Evolutionary conservation across 1,140 invertebrate genomes (phyloP).

Genomic region (Neodiprion pinetum): DNA sequence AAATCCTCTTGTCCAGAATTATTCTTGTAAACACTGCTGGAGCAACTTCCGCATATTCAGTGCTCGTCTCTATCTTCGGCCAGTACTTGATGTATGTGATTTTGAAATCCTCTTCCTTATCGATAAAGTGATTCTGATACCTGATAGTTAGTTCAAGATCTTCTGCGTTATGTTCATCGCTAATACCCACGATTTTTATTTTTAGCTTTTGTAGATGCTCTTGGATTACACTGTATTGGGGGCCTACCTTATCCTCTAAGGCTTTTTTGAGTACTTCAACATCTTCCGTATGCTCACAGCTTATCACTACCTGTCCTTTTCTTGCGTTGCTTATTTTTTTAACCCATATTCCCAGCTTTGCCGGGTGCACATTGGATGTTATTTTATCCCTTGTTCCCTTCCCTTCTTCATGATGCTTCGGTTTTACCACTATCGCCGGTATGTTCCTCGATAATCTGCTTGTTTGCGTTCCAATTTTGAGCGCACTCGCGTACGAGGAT

Average conservation of each 20-base stretch:
- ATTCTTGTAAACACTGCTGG: neutral
- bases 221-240: constrained; percentile 8
- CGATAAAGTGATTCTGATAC: neutral
- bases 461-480: neutral
- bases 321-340: neutral
- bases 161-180: neutral
- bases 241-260: constrained; percentile 4
- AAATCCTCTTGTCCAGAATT: neutral
- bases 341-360: neutral
- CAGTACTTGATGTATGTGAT: constrained; percentile 8
- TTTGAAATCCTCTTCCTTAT: constrained; percentile 4
- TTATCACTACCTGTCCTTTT: neutral
- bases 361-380: neutral
- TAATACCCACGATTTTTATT: constrained; percentile 11
- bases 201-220: neutral
- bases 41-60: neutral
- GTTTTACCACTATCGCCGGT: neutral
- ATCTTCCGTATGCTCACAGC: constrained; percentile 3
- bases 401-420: neutral
- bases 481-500: neutral
- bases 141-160: neutral
- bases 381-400: neutral
- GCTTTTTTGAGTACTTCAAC: constrained; percentile 9
- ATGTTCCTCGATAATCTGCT: neutral
- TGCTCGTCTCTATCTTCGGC: constrained; percentile 13